Evolutionary conservation across 2,888 invertebrate genomes (phyloP).

Genomic region (Malthinus seriepunctatus): DNA sequence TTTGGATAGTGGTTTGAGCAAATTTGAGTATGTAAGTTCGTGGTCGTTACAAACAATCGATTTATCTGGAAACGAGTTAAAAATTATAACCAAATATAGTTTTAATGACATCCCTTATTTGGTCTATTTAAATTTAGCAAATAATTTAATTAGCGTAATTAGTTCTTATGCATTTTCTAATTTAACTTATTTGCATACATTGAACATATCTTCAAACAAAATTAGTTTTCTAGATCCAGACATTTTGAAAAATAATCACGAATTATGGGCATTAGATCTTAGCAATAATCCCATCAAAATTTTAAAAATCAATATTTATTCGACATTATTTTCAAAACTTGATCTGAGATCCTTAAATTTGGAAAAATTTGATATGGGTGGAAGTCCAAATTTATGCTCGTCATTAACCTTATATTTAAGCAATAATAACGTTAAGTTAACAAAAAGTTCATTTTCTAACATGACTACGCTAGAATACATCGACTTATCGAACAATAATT

Average conservation of each 20-base stretch:
- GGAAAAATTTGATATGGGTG: constrained; percentile 64
- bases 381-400: constrained; percentile 66
- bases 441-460: constrained; percentile 69
- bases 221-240: constrained; percentile 65
- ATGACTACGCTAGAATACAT: constrained; percentile 69
- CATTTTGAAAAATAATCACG: constrained; percentile 67
- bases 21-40: constrained; percentile 28
- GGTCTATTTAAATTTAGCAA: constrained; percentile 70
- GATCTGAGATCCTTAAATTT: constrained; percentile 73
- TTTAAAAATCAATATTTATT: constrained; percentile 64
- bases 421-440: constrained; percentile 71
- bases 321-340: constrained; percentile 67
- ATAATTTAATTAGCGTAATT: constrained; percentile 67
- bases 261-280: constrained; percentile 69
- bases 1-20: constrained; percentile 38
- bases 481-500: constrained; percentile 73
- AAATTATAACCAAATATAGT: constrained; percentile 64
- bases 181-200: constrained; percentile 67
- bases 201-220: constrained; percentile 73
- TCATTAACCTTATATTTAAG: constrained; percentile 70
- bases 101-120: constrained; percentile 65
- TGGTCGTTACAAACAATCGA: constrained; percentile 29
- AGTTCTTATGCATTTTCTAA: constrained; percentile 65
- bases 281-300: constrained; percentile 70
- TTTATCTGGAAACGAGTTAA: constrained; percentile 67